Evolutionary conservation across 2,888 invertebrate genomes (phyloP).

Genomic region (Carcina quercana): DNA sequence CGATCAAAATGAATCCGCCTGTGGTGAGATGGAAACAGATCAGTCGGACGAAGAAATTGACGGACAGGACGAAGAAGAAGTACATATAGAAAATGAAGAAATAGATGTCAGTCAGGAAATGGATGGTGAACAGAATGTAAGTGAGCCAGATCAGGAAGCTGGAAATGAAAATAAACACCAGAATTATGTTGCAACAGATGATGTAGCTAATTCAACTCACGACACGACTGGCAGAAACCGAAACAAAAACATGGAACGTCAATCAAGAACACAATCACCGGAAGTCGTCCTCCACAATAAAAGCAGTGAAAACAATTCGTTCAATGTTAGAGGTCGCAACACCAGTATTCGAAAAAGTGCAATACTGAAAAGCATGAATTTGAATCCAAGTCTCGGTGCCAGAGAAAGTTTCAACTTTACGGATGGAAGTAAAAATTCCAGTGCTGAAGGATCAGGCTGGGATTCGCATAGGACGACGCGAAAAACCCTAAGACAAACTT

Average conservation of each 20-base stretch:
- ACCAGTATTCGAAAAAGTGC: conserved; percentile 38
- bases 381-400: conserved; percentile 31
- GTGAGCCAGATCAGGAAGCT: conserved; percentile 10
- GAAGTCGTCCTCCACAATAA: conserved; percentile 38
- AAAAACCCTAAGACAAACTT: conserved; percentile 54
- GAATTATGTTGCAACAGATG: conserved; percentile 5
- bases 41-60: background rate
- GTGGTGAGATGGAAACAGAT: background rate
- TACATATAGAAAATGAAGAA: background rate
- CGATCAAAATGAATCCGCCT: background rate
- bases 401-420: conserved; percentile 38
- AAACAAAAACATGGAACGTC: conserved; percentile 23
- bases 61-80: background rate
- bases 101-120: background rate
- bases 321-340: conserved; percentile 29
- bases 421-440: conserved; percentile 42
- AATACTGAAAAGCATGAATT: conserved; percentile 28
- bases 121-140: background rate
- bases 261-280: conserved; percentile 35
- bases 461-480: conserved; percentile 59
- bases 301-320: conserved; percentile 27
- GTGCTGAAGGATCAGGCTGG: conserved; percentile 56
- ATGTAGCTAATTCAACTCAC: conserved; percentile 25
- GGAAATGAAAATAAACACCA: conserved; percentile 7
- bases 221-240: conserved; percentile 36